phyloP scores from a whole-genome alignment of 1,140 invertebrate genomes.

The Zaprionus africanus region DNA sequence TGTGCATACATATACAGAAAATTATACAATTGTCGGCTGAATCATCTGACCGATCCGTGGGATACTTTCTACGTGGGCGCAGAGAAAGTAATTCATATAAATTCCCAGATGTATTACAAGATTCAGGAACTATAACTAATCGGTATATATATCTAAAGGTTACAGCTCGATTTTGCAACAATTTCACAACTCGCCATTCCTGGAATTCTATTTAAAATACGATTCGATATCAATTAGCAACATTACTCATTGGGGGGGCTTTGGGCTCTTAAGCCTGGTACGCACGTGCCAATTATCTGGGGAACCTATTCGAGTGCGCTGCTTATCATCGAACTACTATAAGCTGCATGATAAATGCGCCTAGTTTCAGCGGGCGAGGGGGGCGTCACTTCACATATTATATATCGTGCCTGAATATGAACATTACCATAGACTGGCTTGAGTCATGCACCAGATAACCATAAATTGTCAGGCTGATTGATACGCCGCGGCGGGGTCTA shows the following conservation, averaged over 20 bases:
- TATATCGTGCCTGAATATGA: neutral
- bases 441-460: constrained; percentile 2
- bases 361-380: neutral
- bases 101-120: neutral
- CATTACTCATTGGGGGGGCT: constrained; percentile 24
- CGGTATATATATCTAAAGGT: neutral
- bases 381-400: neutral
- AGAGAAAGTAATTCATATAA: neutral
- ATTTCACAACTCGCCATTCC: neutral
- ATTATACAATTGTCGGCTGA: constrained; percentile 24
- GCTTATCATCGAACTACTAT: neutral
- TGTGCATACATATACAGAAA: neutral
- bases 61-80: neutral
- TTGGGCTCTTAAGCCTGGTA: neutral
- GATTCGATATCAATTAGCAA: constrained; percentile 6
- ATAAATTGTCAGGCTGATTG: constrained; percentile 2
- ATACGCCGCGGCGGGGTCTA: neutral
- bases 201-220: neutral
- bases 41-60: constrained; percentile 14
- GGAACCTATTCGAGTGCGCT: neutral
- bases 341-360: neutral
- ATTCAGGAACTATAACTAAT: neutral
- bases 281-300: constrained; percentile 31
- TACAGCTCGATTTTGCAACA: neutral
- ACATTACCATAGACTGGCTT: neutral